Conservation (phyloP, 64 coral and sea anemone genomes). For the Montipora efflorescens region DNA sequence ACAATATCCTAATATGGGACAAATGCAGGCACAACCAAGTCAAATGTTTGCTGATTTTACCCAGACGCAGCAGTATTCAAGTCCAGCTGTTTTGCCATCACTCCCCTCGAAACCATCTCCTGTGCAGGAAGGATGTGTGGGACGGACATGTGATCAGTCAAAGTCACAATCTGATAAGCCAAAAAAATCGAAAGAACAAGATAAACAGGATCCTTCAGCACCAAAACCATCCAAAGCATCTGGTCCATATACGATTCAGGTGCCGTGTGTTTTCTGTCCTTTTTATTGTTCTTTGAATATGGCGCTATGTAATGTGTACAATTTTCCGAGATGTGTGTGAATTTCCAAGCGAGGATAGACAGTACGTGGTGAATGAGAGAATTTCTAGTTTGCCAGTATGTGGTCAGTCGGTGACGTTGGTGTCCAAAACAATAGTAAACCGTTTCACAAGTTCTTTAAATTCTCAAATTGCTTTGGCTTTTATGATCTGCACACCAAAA, state of each 20-base stretch:
- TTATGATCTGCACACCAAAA: no score
- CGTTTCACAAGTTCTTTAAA: no score
- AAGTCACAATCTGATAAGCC: slow-evolving; percentile 14
- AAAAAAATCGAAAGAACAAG: slow-evolving; percentile 8
- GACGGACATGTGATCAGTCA: slow-evolving; percentile 49
- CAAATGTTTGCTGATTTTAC: slow-evolving; percentile 22
- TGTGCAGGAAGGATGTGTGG: slow-evolving; percentile 70
- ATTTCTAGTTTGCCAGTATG: no score
- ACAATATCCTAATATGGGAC: slow-evolving; percentile 22
- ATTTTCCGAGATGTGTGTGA: no score
- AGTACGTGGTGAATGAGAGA: no score
- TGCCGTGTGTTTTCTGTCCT: background rate
- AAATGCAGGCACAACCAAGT: background rate
- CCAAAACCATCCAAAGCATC: slow-evolving; percentile 31
- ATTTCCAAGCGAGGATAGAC: no score
- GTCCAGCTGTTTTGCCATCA: background rate
- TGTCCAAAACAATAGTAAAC: no score
- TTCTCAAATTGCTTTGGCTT: no score
- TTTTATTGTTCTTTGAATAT: background rate
- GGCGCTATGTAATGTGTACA: no score
- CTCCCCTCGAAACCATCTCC: slow-evolving; percentile 21
- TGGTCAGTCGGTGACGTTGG: no score
- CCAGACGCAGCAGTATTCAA: slow-evolving; percentile 27
- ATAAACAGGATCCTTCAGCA: slow-evolving; percentile 35
- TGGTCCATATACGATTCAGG: slow-evolving; percentile 36